phyloP scores from a whole-genome alignment of 2,888 invertebrate genomes.

The Fragum fragum region DNA sequence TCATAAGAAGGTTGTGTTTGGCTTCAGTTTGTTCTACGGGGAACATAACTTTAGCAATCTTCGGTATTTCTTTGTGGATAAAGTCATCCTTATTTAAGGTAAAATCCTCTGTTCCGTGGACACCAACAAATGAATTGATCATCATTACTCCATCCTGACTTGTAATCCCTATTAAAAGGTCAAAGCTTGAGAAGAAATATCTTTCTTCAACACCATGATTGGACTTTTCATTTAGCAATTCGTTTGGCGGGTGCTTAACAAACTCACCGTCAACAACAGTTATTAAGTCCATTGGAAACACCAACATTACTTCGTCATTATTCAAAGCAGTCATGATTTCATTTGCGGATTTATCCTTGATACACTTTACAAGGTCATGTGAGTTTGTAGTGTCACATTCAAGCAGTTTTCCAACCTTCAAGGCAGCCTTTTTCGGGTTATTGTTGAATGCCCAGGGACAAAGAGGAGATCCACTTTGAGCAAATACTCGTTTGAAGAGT shows the following conservation, averaged over 20 bases:
- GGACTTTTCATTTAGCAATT: slow-evolving; percentile 93
- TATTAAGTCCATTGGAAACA: slow-evolving; percentile 88
- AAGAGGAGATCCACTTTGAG: slow-evolving; percentile 72
- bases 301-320: slow-evolving; percentile 35
- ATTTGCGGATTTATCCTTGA: slow-evolving; percentile 47
- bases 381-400: slow-evolving; percentile 61
- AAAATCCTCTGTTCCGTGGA: slow-evolving; percentile 93
- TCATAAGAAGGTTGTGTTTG: slow-evolving; percentile 15
- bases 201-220: slow-evolving; percentile 86
- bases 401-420: slow-evolving; percentile 88
- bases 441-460: slow-evolving; percentile 68
- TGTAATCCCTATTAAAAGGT: slow-evolving; percentile 97
- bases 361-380: slow-evolving; percentile 57
- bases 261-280: slow-evolving; percentile 95
- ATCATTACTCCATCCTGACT: slow-evolving; percentile 93
- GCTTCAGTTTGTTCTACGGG: slow-evolving; percentile 30
- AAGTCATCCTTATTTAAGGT: slow-evolving; percentile 20
- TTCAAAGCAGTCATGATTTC: slow-evolving; percentile 56
- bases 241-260: slow-evolving; percentile 89
- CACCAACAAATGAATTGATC: slow-evolving; percentile 88
- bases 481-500: slow-evolving; percentile 74
- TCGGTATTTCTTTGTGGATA: slow-evolving; percentile 32
- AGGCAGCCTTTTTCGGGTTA: slow-evolving; percentile 89
- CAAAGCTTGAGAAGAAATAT: slow-evolving; percentile 83
- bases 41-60: slow-evolving; percentile 33